Evolutionary conservation across 2,888 invertebrate species (phyloP).

Genomic region (Spatulosminthurus flaviceps): DNA sequence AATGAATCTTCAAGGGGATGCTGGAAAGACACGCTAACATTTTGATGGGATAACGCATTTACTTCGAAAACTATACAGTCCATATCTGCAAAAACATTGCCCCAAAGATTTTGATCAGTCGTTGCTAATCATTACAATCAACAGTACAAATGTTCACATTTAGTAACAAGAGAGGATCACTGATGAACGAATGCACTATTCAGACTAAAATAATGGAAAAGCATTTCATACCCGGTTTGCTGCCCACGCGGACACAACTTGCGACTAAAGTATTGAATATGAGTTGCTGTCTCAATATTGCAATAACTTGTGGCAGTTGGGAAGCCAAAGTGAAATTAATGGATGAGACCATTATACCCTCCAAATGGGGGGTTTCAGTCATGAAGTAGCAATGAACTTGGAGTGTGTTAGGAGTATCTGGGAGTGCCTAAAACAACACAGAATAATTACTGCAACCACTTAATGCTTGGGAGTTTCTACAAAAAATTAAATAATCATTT

Average conservation of each 20-base stretch:
- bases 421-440: slow-evolving; percentile 80
- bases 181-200: too few species aligned
- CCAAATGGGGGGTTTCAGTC: slow-evolving; percentile 80
- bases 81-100: slow-evolving; percentile 69
- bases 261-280: slow-evolving; percentile 88
- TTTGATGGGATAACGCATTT: slow-evolving; percentile 87
- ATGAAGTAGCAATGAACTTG: slow-evolving; percentile 94
- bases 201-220: too few species aligned
- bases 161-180: too few species aligned
- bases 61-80: slow-evolving; percentile 92
- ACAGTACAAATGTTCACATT: too few species aligned
- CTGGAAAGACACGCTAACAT: slow-evolving; percentile 88
- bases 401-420: slow-evolving; percentile 70
- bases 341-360: slow-evolving; percentile 79
- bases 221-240: slow-evolving; percentile 83
- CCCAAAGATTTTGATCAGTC: too few species aligned
- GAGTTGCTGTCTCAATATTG: slow-evolving; percentile 86
- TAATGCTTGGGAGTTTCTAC: too few species aligned
- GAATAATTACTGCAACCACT: too few species aligned
- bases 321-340: slow-evolving; percentile 94
- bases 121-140: too few species aligned
- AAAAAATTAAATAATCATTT: too few species aligned
- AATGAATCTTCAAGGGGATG: slow-evolving; percentile 92
- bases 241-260: slow-evolving; percentile 86
- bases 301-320: slow-evolving; percentile 87